Evolutionary conservation across 2,797 vertebrate species (phyloP).

Genomic region (Neopelma chrysocephalum): DNA sequence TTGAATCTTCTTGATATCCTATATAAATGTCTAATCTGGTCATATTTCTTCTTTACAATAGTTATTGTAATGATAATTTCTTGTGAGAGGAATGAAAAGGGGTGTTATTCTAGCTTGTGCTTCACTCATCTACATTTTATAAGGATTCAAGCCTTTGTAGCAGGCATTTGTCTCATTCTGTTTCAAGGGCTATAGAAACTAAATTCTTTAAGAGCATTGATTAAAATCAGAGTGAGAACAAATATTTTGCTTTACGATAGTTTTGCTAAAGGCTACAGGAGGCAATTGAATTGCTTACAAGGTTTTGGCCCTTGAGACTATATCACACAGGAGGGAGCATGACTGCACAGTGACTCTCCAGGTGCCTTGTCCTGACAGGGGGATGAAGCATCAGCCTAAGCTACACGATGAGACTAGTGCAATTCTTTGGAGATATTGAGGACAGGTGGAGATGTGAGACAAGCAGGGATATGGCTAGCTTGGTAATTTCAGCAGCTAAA

Average conservation of each 20-base stretch:
- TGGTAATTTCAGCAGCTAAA: background rate
- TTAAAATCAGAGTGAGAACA: background rate
- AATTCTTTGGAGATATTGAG: background rate
- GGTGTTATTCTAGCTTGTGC: background rate
- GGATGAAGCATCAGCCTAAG: background rate
- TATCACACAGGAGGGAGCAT: background rate
- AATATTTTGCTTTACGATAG: background rate
- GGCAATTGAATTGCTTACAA: background rate
- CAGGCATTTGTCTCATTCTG: background rate
- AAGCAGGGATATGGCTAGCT: background rate
- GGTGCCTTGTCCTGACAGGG: background rate
- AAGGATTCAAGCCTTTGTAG: background rate
- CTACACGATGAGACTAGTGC: background rate
- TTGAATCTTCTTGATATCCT: background rate
- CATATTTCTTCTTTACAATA: background rate
- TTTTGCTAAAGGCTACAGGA: background rate
- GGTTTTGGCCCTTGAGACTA: background rate
- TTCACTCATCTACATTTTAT: background rate
- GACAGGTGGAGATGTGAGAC: background rate
- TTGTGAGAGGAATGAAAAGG: background rate
- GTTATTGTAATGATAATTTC: background rate
- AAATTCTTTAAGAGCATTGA: background rate
- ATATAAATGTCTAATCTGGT: background rate
- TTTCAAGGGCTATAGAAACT: background rate
- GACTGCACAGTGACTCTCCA: background rate